Percentiles rank a stretch among this genome's conserved stretches.
Evolutionary conservation across 2,797 vertebrate genomes (phyloP).

Genomic region (Enteromius afrohamiltoni): DNA sequence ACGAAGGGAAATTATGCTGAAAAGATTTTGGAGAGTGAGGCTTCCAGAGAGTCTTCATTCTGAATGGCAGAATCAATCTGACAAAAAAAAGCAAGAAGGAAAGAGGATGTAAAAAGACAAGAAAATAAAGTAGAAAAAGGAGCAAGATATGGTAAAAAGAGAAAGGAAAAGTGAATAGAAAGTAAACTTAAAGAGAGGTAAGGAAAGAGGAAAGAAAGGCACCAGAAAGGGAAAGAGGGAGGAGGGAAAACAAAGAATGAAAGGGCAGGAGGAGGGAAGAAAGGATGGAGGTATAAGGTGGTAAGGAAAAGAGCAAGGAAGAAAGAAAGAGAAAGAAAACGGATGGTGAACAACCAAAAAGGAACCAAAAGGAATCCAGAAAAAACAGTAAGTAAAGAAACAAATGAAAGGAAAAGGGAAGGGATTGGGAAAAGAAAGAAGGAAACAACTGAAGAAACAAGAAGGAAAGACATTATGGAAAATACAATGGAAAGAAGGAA

Average conservation of each 20-base stretch:
- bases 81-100: conserved; percentile 1
- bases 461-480: neutral
- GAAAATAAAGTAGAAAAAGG: neutral
- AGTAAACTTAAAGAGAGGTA: neutral
- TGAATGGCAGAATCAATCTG: conserved; percentile 2
- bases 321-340: neutral
- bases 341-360: neutral
- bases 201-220: neutral
- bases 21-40: neutral
- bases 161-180: neutral
- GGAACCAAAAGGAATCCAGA: neutral
- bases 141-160: neutral
- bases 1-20: neutral
- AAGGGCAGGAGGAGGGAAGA: neutral
- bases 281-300: neutral
- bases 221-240: neutral
- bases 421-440: neutral
- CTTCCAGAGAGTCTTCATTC: neutral
- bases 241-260: neutral
- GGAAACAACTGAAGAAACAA: neutral
- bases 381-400: neutral
- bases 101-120: neutral
- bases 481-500: neutral
- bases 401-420: neutral
- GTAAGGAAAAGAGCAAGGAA: neutral